phyloP scores from a whole-genome alignment of 2,113 vertebrate species.

The Paramisgurnus dabryanus region DNA sequence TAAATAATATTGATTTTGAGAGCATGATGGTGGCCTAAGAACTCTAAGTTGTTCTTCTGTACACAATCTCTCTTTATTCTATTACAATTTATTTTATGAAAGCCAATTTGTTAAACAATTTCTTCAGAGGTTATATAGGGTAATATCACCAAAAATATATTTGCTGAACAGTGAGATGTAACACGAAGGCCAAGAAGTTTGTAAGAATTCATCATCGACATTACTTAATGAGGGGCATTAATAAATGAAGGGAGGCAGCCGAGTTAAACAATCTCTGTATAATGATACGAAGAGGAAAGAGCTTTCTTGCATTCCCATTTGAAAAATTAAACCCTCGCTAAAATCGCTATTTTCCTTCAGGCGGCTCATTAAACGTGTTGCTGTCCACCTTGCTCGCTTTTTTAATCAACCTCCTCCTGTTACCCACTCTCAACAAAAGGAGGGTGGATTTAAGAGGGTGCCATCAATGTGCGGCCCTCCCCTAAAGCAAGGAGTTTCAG shows the following conservation, averaged over 20 bases:
- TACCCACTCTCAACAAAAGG: conserved; percentile 2
- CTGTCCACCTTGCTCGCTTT: conserved; percentile 39
- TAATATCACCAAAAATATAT: conserved; percentile 19
- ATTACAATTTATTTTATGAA: background rate
- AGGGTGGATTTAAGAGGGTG: conserved; percentile 21
- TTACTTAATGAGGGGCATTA: conserved; percentile 39
- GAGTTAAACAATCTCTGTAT: conserved; percentile 33
- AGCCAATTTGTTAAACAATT: conserved; percentile 22
- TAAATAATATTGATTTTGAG: too few species aligned
- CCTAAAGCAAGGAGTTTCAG: conserved; percentile 26
- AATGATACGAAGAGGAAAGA: conserved; percentile 22
- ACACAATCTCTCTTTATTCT: background rate
- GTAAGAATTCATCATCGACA: background rate
- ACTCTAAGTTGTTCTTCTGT: background rate
- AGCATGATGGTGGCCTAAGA: too few species aligned
- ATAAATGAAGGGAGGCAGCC: conserved; percentile 37
- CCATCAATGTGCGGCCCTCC: conserved; percentile 30
- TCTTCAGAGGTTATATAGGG: background rate
- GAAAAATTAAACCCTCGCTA: conserved; percentile 44
- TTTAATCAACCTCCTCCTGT: conserved; percentile 48
- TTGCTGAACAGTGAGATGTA: conserved; percentile 27
- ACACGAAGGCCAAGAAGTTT: background rate
- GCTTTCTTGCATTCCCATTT: conserved; percentile 27
- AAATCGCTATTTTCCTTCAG: conserved; percentile 41
- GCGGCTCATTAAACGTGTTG: conserved; percentile 51